Base-by-base conservation (phyloP, 2,888 invertebrate species). In the Tethea ocularis region DNA sequence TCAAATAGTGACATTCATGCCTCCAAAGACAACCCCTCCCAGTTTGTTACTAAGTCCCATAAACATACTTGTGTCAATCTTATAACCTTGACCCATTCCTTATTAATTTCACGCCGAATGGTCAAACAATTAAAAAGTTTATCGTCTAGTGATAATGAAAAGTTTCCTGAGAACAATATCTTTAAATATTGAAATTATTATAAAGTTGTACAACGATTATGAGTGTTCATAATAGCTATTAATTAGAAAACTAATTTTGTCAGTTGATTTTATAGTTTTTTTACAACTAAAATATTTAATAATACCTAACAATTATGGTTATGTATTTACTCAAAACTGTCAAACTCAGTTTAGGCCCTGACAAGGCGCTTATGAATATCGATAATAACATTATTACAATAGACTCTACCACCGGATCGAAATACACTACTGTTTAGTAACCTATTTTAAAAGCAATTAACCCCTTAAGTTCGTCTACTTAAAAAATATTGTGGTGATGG, bases 81-180 rank as follows among this genome's bases (percentile, higher is more conserved):
- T 15, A 15, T 2, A 20, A 20, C 46, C 46, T 8, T 46, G 17
- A 46, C 10, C 46, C 17, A 15, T 38, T 38, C 38, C n/a, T n/a
- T 38, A n/a, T 38, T 15, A 10, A 10, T 10, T 33, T 33, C 33
- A 10, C 33, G 33, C 13, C 33, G 33, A 33, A 26, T 26, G 6
- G 36, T 36, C 36, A n/a, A 41, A 41, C 41, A 20, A 46, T 46
- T 46, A 46, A 46, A 41, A 41, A 20, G 38, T 38, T 38, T n/a
- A 46, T 2, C 2, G 17, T 20, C 33, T 17, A 20, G 41, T 17
- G 41, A 8, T 20, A 20, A 46, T 46, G 20, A 46, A 46, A 46
- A 17, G 41, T 46, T 46, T 46, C 41, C 7, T 46, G 41, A 46
- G 2, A 20, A 20, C 20, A 20, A 46, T 20, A 7, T 46, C 17